Evolutionary conservation across 1,140 invertebrate species (phyloP), one percentile per base, ranked within the genome.

Genomic region (Drosophila ogumai): DNA sequence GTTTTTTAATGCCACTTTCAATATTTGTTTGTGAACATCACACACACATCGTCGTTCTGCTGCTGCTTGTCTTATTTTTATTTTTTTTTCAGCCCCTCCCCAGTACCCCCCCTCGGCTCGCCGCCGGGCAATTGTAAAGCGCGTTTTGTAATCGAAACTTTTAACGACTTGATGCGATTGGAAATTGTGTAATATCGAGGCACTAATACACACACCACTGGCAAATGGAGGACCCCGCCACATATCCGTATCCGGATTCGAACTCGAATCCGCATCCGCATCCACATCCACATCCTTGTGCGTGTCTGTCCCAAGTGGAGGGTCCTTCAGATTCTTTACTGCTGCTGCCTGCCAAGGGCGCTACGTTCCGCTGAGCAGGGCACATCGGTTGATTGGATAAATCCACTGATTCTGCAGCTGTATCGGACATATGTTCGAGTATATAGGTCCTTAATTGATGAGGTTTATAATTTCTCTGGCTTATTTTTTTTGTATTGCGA

Each of bases 131-230:
- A 87, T 87, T 87, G 82, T 87, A 77, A 87, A 87, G 76, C 82
- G 82, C 84, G 85, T 90, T 88, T 82, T 84, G 84, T 88, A 88
- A 88, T 88, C 84, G 84, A 88, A 88, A 88, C 84, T 88, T 88
- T 88, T 88, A 88, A 88, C 84, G 84, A 88, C 85, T 88, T 88
- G 84, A 88, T 88, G 84, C 84, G 80, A 88, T 88, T 90, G 85
- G 80, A 88, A 87, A 87, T 87, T 87, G 82, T 87, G 82, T 87
- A 88, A 87, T 87, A 88, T 87, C 64, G 76, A 76, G 82, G 75
- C 84, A 87, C 84, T 86, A 84, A 87, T 87, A 86, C 79, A 74
- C 82, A 86, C 72, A 41, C 78, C 78, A 68, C 69, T 64, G 75
- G 65, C 65, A 63, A 65, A 75, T 55, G 55, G 63, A 78, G 52